Conservation (phyloP, 2,797 vertebrate species). For the Tragopan temminckii region DNA sequence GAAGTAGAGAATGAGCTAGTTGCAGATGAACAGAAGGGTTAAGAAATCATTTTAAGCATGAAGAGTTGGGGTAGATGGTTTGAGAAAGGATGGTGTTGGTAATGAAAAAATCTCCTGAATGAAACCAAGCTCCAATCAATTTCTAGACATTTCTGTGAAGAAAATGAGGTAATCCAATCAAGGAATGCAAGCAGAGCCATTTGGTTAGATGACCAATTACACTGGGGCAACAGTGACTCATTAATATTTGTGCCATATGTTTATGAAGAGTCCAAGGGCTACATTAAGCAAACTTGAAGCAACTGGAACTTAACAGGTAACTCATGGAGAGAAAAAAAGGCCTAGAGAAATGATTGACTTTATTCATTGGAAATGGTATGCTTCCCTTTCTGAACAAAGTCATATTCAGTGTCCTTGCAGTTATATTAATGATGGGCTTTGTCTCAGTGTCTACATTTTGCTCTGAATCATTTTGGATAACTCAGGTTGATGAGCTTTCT, state of each 20-base stretch:
- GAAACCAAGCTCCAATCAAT: slow-evolving; percentile 58
- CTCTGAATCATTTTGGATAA: slow-evolving; percentile 31
- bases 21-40: slow-evolving; percentile 20
- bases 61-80: slow-evolving; percentile 18
- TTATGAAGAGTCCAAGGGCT: slow-evolving; percentile 68
- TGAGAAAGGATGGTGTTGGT: slow-evolving; percentile 21
- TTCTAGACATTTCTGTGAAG: slow-evolving; percentile 69
- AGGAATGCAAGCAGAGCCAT: slow-evolving; percentile 68
- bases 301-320: slow-evolving; percentile 63
- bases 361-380: not conserved
- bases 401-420: slow-evolving; percentile 24
- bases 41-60: slow-evolving; percentile 39
- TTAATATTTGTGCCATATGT: slow-evolving; percentile 73
- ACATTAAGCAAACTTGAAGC: slow-evolving; percentile 54
- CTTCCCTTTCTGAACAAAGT: not conserved
- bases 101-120: slow-evolving; percentile 57
- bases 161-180: slow-evolving; percentile 76
- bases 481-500: slow-evolving; percentile 50
- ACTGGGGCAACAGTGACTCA: slow-evolving; percentile 41
- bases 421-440: slow-evolving; percentile 17
- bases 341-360: slow-evolving; percentile 50
- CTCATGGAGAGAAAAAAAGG: not conserved
- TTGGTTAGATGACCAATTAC: slow-evolving; percentile 76
- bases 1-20: not conserved
- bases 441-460: slow-evolving; percentile 8